These are phyloP conservation scores for Aleiodes testaceus DNA, from an alignment of 2,888 invertebrate genomes.

Conservation along the genomic window DNA sequence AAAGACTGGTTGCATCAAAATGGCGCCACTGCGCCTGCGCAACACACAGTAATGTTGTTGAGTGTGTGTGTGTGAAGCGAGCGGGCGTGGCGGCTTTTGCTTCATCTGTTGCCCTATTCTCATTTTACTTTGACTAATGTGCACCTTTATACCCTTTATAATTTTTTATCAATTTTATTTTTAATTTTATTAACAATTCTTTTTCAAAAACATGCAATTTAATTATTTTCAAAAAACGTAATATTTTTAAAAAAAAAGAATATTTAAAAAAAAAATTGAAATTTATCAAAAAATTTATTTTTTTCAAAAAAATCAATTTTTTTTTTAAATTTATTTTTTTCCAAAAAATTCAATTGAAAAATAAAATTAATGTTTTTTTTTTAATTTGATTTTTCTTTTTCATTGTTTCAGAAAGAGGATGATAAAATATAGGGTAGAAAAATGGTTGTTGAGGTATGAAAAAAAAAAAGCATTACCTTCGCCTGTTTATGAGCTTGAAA, in stretches of 20 bases:
- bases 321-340: no score
- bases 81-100: constrained; percentile 67
- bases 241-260: no score
- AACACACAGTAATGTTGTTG: constrained; percentile 47
- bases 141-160: constrained; percentile 7
- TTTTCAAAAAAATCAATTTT: no score
- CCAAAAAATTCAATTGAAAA: no score
- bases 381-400: background rate
- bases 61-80: constrained; percentile 54
- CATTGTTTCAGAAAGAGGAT: background rate
- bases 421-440: constrained; percentile 24
- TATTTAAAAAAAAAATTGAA: no score
- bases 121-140: constrained; percentile 5
- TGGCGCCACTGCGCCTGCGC: constrained; percentile 67
- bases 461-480: constrained; percentile 1
- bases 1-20: constrained; percentile 71
- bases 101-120: constrained; percentile 47
- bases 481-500: constrained; percentile 6
- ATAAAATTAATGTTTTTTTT: no score
- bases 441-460: constrained; percentile 30
- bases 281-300: no score
- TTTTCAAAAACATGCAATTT: no score
- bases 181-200: background rate
- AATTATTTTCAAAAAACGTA: no score
- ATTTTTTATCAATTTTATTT: background rate